Conservation (phyloP, 2,113 vertebrate species). For the Cheirogaleus medius region DNA sequence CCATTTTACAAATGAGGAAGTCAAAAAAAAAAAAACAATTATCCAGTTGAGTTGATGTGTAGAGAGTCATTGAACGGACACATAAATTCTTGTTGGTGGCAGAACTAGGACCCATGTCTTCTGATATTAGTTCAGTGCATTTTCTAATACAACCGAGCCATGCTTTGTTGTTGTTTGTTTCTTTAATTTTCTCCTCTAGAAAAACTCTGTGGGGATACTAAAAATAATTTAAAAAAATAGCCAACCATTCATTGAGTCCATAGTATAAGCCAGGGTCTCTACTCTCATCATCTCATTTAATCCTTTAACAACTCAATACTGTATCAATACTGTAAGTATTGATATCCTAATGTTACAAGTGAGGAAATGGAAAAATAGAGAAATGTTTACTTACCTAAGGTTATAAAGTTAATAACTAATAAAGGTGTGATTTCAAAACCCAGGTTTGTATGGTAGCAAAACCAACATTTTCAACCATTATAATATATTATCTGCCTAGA, state of each 20-base stretch:
- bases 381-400: background rate
- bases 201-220: background rate
- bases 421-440: background rate
- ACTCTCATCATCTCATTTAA: background rate
- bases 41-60: background rate
- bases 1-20: background rate
- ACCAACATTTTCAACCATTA: background rate
- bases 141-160: background rate
- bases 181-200: background rate
- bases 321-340: background rate
- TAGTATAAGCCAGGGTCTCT: background rate
- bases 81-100: background rate
- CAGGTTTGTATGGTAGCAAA: background rate
- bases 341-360: background rate
- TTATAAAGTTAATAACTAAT: background rate
- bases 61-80: background rate
- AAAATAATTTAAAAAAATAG: background rate
- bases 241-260: background rate
- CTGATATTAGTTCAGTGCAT: background rate
- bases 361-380: background rate
- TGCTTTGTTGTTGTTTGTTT: background rate
- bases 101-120: background rate
- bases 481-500: background rate
- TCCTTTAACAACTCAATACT: background rate
- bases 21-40: background rate